Evolutionary conservation across 2,888 invertebrate species (phyloP).

Genomic region (Shargacucullia verbasci): DNA sequence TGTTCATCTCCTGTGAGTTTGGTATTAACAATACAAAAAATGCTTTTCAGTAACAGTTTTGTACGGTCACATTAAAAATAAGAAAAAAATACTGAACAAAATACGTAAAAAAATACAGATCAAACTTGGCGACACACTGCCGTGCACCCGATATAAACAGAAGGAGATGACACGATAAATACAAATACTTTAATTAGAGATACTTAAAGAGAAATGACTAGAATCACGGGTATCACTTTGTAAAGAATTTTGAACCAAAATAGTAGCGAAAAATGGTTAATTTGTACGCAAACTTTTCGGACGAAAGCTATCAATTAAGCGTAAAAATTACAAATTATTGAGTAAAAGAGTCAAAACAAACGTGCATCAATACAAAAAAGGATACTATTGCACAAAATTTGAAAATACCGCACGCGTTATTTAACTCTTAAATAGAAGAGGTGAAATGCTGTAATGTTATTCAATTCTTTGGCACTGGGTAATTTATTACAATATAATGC

Average conservation of each 20-base stretch:
- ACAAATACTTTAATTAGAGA: slow-evolving; percentile 15
- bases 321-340: slow-evolving; percentile 1
- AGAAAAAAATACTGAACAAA: slow-evolving; percentile 1
- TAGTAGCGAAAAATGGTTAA: slow-evolving; percentile 4
- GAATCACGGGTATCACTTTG: slow-evolving; percentile 53
- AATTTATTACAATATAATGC: slow-evolving; percentile 7
- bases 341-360: slow-evolving; percentile 7
- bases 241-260: slow-evolving; percentile 18
- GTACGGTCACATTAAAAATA: slow-evolving; percentile 3
- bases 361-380: not conserved
- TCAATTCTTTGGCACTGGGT: not conserved
- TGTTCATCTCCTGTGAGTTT: slow-evolving; percentile 1
- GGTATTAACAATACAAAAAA: slow-evolving; percentile 9
- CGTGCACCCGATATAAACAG: slow-evolving; percentile 10
- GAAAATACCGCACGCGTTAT: not conserved
- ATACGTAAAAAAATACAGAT: not conserved
- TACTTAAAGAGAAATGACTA: slow-evolving; percentile 59
- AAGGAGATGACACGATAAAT: slow-evolving; percentile 14
- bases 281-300: slow-evolving; percentile 18
- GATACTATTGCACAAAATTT: not conserved
- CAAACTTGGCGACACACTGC: slow-evolving; percentile 7
- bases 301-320: slow-evolving; percentile 1
- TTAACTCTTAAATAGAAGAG: not conserved
- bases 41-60: slow-evolving; percentile 10
- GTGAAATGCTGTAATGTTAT: slow-evolving; percentile 4